A percentile compares a stretch with the other conserved stretches of the same genome.
Evolutionary conservation across 2,113 vertebrate species (phyloP).

Genomic region (Chaenocephalus aceratus): DNA sequence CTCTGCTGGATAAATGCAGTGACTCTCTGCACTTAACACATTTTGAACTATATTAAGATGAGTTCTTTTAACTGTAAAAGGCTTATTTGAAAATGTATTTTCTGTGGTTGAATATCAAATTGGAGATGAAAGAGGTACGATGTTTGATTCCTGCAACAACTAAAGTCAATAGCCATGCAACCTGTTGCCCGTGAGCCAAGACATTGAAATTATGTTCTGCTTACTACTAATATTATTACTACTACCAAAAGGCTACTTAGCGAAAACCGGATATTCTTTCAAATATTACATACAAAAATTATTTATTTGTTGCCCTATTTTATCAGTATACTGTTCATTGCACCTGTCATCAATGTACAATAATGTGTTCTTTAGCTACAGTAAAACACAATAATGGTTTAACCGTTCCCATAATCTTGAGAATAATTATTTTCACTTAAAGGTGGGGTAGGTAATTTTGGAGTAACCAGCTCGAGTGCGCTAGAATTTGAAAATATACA

Average conservation of each 20-base stretch:
- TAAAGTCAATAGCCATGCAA: neutral
- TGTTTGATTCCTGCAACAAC: constrained; percentile 1
- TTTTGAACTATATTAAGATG: neutral
- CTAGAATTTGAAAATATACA: too few species aligned
- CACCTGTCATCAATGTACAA: neutral
- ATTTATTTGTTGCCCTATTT: neutral
- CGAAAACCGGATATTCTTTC: neutral
- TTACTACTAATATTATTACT: neutral
- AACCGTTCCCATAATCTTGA: neutral
- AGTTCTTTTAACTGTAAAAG: neutral
- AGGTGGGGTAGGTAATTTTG: too few species aligned
- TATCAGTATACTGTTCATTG: neutral
- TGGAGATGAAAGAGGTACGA: too few species aligned
- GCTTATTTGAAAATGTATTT: too few species aligned
- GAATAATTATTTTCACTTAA: neutral
- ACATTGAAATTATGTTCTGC: neutral
- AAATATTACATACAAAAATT: neutral
- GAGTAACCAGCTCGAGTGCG: too few species aligned
- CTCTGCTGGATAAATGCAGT: neutral
- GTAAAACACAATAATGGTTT: neutral
- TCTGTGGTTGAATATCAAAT: too few species aligned
- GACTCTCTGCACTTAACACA: neutral
- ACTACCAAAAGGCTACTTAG: neutral
- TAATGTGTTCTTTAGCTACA: neutral
- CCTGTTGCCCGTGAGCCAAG: neutral